These are phyloP conservation scores for Nansenia antarctica DNA, from an alignment of 2,113 vertebrate genomes.

Conservation along the genomic window DNA sequence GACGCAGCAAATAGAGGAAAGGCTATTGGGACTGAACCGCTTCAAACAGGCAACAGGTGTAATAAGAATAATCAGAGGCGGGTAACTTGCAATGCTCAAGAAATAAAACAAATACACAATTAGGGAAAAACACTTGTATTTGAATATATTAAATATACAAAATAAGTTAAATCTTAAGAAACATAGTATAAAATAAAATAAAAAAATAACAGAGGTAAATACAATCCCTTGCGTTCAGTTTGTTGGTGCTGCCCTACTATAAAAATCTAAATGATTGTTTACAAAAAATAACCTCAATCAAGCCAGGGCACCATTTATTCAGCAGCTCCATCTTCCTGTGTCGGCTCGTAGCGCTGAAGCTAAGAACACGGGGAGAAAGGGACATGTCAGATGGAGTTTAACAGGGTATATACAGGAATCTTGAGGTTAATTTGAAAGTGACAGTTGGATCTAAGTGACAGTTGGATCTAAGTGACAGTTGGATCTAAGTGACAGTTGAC, in stretches of 20 bases:
- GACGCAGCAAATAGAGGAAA: too few species aligned
- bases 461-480: too few species aligned
- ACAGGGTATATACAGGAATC: too few species aligned
- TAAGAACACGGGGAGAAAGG: constrained; percentile 54
- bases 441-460: too few species aligned
- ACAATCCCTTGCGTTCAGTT: constrained; percentile 14
- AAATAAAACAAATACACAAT: not conserved
- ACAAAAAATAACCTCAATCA: constrained; percentile 11
- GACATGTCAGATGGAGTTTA: too few species aligned
- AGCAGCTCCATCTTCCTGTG: constrained; percentile 78
- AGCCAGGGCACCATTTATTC: constrained; percentile 73
- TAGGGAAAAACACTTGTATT: not conserved
- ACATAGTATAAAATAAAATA: constrained; percentile 9
- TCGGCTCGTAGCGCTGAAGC: constrained; percentile 83
- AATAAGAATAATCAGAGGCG: too few species aligned
- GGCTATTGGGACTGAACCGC: too few species aligned
- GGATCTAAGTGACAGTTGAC: too few species aligned
- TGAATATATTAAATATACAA: constrained; percentile 36
- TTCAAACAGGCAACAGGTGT: too few species aligned
- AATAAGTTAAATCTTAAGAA: constrained; percentile 53
- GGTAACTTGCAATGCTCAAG: too few species aligned
- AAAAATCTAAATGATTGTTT: constrained; percentile 17
- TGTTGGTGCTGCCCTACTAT: not conserved
- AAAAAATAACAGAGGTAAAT: constrained; percentile 10
- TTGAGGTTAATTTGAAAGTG: too few species aligned